A percentile compares a stretch with the other conserved stretches of the same genome.
Conservation (phyloP, 2,888 invertebrate species). For the Oligia latruncula region DNA sequence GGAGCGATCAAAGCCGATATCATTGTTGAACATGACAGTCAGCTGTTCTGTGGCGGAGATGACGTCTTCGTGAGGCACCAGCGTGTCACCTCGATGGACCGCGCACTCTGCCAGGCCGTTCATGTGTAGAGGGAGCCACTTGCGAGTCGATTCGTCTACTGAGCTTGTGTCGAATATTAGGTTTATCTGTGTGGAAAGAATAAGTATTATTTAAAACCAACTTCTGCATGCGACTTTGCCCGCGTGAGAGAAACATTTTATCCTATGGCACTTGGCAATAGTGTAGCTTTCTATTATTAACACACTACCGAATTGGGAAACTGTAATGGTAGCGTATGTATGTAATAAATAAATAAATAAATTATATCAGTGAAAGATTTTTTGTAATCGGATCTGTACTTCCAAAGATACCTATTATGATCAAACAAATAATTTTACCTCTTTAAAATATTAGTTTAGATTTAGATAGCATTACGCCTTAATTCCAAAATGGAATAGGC, state of each 20-base stretch:
- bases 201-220: neutral
- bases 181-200: slow-evolving; percentile 90
- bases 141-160: slow-evolving; percentile 90
- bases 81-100: slow-evolving; percentile 89
- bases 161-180: slow-evolving; percentile 92
- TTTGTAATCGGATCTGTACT: neutral
- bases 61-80: slow-evolving; percentile 93
- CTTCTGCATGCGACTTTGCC: neutral
- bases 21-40: slow-evolving; percentile 91
- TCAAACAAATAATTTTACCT: neutral
- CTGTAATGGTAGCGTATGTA: no score
- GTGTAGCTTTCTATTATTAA: no score
- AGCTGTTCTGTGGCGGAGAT: slow-evolving; percentile 95
- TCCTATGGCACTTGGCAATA: no score
- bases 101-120: slow-evolving; percentile 95
- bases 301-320: no score
- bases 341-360: no score
- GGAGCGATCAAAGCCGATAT: slow-evolving; percentile 91
- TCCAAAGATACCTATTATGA: neutral
- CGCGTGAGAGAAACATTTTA: neutral
- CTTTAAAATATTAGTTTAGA: neutral
- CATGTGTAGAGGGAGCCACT: slow-evolving; percentile 93
- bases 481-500: no score
- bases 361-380: no score
- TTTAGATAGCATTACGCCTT: neutral